A percentile compares a stretch with the other conserved stretches of the same genome.
These are phyloP conservation scores for Tragulus kanchil DNA, from an alignment of 2,113 vertebrate species.

Conservation along the genomic window DNA sequence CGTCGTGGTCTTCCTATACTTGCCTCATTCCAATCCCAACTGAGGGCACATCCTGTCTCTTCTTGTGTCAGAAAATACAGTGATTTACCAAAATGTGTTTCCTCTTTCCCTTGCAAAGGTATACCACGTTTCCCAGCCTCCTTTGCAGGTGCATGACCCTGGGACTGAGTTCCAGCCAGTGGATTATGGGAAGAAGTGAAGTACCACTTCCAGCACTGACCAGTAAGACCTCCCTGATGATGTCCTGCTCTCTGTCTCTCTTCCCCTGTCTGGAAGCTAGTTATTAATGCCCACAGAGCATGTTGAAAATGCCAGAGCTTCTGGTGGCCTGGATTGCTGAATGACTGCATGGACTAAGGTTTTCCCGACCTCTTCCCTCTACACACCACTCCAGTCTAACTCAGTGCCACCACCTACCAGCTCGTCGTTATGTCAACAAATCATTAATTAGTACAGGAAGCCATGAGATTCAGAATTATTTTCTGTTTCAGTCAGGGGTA, in stretches of 20 bases:
- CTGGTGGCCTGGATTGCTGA: neutral
- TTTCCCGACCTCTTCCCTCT: accelerated
- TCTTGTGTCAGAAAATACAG: neutral
- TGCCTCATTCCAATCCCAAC: neutral
- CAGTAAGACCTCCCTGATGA: neutral
- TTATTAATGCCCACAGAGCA: too few relatives aligned
- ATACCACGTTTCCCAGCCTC: neutral
- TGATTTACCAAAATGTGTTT: neutral
- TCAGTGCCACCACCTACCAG: neutral
- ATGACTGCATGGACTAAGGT: neutral
- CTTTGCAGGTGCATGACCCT: neutral
- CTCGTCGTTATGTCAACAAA: neutral
- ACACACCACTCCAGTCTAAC: neutral
- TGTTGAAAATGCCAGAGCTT: neutral
- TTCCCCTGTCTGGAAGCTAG: neutral
- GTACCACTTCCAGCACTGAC: neutral
- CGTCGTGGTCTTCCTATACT: neutral
- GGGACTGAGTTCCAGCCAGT: neutral
- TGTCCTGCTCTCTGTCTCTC: neutral
- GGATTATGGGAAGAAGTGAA: neutral
- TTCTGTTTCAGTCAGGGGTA: neutral
- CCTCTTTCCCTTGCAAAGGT: neutral
- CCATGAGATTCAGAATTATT: neutral
- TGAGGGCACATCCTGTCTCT: neutral
- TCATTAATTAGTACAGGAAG: neutral